These are phyloP conservation scores for Mustela lutreola DNA, from an alignment of 2,113 vertebrate species.

Conservation along the genomic window DNA sequence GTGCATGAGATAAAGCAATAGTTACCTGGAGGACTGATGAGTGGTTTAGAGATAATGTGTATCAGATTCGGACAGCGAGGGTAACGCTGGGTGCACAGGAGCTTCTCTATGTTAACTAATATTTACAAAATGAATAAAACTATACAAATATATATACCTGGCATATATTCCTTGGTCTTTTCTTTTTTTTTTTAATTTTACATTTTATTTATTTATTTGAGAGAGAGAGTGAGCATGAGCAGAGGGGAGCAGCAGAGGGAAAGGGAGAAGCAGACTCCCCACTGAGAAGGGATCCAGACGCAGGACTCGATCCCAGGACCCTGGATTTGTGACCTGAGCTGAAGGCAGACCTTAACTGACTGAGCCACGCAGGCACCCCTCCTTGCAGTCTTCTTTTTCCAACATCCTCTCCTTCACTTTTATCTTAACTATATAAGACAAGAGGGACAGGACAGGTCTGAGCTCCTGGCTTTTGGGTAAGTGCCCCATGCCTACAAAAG, in stretches of 20 bases:
- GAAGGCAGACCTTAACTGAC: too few species aligned
- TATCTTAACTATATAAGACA: neutral
- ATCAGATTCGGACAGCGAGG: accelerated
- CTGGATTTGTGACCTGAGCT: too few species aligned
- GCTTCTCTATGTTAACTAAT: neutral
- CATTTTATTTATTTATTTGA: too few species aligned
- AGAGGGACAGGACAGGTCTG: too few species aligned
- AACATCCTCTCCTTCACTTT: neutral
- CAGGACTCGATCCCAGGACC: too few species aligned
- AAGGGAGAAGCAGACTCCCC: too few species aligned
- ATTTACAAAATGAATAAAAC: neutral
- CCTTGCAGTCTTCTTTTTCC: neutral
- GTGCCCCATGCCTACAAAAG: neutral
- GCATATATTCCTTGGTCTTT: neutral
- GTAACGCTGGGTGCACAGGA: neutral
- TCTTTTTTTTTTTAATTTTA: neutral
- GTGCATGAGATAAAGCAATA: neutral
- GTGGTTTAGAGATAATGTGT: neutral
- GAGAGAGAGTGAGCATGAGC: too few species aligned
- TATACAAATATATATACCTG: too few species aligned
- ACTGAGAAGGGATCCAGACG: too few species aligned
- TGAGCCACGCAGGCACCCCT: too few species aligned
- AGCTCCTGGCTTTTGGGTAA: neutral
- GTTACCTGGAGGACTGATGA: too few species aligned
- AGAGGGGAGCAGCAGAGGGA: too few species aligned